A percentile compares a stretch with the other conserved stretches of the same genome.
Conservation (phyloP, 2,113 vertebrate genomes). For the Trachemys scripta region DNA sequence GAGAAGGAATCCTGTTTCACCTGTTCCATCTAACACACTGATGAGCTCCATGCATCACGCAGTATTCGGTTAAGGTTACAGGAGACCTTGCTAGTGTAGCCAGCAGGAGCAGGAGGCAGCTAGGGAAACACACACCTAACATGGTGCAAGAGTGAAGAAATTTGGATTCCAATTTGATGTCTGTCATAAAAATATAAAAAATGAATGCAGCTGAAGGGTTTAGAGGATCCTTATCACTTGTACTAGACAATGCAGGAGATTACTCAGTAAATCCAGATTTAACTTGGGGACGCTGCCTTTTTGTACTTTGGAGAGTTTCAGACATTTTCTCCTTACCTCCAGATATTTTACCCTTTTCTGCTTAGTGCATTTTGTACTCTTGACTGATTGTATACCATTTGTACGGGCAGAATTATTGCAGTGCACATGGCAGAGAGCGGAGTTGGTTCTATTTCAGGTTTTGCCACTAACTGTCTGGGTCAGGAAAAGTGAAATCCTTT, state of each 20-base stretch:
- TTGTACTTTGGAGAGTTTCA: neutral
- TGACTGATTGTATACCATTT: neutral
- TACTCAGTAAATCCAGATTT: constrained; percentile 36
- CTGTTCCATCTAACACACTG: fast-evolving
- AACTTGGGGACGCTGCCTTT: neutral
- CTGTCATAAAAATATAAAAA: constrained; percentile 14
- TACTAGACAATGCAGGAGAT: constrained; percentile 31
- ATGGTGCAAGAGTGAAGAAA: neutral
- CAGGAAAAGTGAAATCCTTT: neutral
- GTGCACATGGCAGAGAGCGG: neutral
- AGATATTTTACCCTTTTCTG: neutral
- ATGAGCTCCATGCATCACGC: fast-evolving
- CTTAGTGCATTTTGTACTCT: neutral
- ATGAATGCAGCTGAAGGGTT: constrained; percentile 1
- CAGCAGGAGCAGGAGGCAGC: fast-evolving
- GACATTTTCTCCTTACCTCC: neutral
- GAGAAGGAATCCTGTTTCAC: neutral
- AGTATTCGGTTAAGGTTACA: fast-evolving
- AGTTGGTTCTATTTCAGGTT: neutral
- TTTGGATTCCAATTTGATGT: constrained; percentile 26
- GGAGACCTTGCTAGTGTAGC: neutral
- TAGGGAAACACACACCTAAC: neutral
- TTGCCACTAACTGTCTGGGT: neutral
- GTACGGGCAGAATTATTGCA: neutral
- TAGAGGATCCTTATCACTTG: neutral